Percentiles rank a stretch among this genome's conserved stretches.
Evolutionary conservation across 2,888 invertebrate genomes (phyloP).

Genomic region (Mesorhabditis belari): DNA sequence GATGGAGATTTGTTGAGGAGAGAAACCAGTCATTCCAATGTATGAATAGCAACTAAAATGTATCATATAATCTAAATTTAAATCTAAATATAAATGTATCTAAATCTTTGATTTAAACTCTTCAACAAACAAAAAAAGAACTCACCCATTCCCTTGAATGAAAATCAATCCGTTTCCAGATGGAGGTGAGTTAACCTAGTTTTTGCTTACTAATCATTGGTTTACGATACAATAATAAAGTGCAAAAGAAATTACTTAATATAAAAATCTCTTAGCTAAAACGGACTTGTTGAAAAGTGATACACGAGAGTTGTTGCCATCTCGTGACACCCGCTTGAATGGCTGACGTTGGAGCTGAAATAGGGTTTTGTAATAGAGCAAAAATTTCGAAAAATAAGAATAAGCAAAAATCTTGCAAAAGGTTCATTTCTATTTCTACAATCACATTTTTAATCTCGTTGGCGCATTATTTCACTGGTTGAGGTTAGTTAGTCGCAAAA

Average conservation of each 20-base stretch:
- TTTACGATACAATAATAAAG: no score
- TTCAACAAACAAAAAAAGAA: not conserved
- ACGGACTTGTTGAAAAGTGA: slow-evolving; percentile 26
- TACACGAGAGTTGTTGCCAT: slow-evolving; percentile 43
- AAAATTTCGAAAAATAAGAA: not conserved
- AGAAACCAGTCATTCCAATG: slow-evolving; percentile 31
- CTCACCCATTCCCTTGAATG: slow-evolving; percentile 8
- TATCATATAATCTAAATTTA: no score
- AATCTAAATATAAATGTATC: no score
- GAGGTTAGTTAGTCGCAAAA: no score
- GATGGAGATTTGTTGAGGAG: slow-evolving; percentile 41
- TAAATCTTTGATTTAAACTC: no score
- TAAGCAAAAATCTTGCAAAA: no score
- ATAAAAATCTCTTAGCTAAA: no score
- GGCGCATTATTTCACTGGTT: no score
- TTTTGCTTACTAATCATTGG: not conserved
- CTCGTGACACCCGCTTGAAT: slow-evolving; percentile 32
- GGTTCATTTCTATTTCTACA: no score
- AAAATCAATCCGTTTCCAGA: slow-evolving; percentile 2
- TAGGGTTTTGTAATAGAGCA: not conserved
- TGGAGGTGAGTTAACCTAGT: not conserved
- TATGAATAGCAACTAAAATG: slow-evolving; percentile 48
- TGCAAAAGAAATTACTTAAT: no score
- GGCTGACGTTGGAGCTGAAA: slow-evolving; percentile 28
- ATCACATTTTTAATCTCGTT: no score